phyloP scores from a whole-genome alignment of 2,797 vertebrate genomes.

The Heteromormyrus szaboi region DNA sequence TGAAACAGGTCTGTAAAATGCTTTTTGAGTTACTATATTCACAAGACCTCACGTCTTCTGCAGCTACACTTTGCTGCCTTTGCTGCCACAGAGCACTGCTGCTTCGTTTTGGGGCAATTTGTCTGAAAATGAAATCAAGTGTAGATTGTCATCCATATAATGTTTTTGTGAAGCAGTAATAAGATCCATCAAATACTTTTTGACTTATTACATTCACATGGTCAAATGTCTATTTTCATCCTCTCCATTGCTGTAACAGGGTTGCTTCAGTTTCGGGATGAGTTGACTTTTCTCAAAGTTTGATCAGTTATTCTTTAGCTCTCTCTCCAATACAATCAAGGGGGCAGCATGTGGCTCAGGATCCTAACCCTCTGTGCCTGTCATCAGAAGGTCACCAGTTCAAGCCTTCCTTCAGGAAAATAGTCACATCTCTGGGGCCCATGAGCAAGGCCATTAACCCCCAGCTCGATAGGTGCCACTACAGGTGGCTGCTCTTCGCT shows the following conservation, averaged over 20 bases:
- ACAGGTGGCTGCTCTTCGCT: not conserved
- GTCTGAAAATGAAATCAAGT: not conserved
- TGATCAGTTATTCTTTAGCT: not conserved
- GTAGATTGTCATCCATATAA: not conserved
- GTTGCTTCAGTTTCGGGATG: not conserved
- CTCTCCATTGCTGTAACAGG: not conserved
- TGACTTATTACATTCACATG: too few relatives aligned
- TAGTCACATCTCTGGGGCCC: not conserved
- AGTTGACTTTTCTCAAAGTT: not conserved
- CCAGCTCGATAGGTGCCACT: not conserved
- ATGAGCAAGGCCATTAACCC: not conserved
- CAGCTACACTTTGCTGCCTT: not conserved
- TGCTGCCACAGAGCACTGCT: not conserved
- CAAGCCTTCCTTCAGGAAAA: not conserved
- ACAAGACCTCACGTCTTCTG: not conserved
- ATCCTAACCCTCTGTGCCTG: not conserved
- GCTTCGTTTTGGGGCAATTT: not conserved
- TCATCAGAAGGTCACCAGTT: not conserved
- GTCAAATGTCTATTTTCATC: not conserved
- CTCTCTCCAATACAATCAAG: not conserved
- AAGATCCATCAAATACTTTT: not conserved
- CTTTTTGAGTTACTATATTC: not conserved
- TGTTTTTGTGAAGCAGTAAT: not conserved
- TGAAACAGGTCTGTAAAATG: not conserved
- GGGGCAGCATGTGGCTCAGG: not conserved